Evolutionary conservation across 2,888 invertebrate genomes (phyloP), one percentile per base, ranked within the genome.

Genomic region (Thera britannica): DNA sequence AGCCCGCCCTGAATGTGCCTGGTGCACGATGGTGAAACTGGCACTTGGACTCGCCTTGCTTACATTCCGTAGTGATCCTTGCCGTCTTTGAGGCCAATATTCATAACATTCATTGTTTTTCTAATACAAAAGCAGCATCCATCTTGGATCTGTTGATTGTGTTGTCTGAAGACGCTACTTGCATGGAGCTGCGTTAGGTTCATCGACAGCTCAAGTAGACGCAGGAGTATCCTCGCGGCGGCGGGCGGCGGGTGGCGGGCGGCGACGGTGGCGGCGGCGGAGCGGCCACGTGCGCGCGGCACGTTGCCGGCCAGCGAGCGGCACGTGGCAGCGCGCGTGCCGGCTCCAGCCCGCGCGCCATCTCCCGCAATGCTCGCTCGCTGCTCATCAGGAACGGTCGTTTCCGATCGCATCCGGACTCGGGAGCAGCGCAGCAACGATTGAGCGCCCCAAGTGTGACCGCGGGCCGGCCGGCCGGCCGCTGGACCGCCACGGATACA

Each of bases 401-500:
- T 82, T 83, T 86, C 73, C 58, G 77, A 77, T 79, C 75, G 72
- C 74, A 46, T 11, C 52, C n/a, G 59, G 58, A 68, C 58, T 62
- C 61, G 63, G 54, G 9, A 64, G 62, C 58, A 65, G 68, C 64
- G 66, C 72, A 72, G 76, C 76, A 78, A 88, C 77, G 71, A 89
- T 89, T 86, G 89, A 90, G 85, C 79, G 81, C 66, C 70, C 80
- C 66, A 84, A 79, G 74, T 75, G 76, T 59, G 76, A 83, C 75
- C 83, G 76, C 76, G 83, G 85, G 79, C 79, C 81, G 83, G 81
- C 85, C 65, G 75, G 77, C 64, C 86, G 75, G 58, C 86, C 85
- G 57, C 77, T 90, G 79, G 95, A 95, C 81, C 92, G 90, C 60
- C 94, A 94, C 88, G 95, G 95, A 3, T 95, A 95, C 73, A 92